Evolutionary conservation across 2,797 vertebrate genomes (phyloP).

Genomic region (Molossus alvarezi): DNA sequence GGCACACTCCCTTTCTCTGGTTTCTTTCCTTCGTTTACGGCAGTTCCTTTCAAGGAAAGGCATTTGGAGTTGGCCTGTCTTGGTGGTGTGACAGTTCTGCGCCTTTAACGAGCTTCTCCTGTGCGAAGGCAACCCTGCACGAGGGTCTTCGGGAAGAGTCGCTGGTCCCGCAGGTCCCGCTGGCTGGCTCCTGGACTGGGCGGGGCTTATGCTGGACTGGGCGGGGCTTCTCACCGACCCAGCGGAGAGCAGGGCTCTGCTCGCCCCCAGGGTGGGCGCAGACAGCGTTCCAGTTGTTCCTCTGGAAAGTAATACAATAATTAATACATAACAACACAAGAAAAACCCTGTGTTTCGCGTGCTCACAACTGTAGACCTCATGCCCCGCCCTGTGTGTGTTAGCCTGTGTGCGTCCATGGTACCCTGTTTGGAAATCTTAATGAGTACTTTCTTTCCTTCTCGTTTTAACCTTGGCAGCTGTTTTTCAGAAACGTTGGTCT

Average conservation of each 20-base stretch:
- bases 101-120: neutral
- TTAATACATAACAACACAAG: neutral
- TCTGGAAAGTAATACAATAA: neutral
- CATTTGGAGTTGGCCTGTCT: conserved; percentile 15
- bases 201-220: neutral
- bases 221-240: neutral
- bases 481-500: conserved; percentile 63
- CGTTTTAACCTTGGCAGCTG: conserved; percentile 63
- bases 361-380: neutral
- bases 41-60: conserved; percentile 24
- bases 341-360: neutral
- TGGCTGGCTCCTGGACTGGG: too few relatives aligned
- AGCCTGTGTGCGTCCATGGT: neutral
- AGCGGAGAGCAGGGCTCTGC: neutral
- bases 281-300: neutral
- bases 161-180: too few relatives aligned
- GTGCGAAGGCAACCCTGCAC: neutral
- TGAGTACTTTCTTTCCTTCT: conserved; percentile 55
- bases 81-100: neutral
- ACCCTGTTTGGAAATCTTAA: conserved; percentile 32
- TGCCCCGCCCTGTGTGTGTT: neutral
- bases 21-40: conserved; percentile 3
- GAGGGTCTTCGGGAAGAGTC: too few relatives aligned
- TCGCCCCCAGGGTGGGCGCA: neutral
- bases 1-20: neutral